Base-by-base conservation (phyloP, 2,888 invertebrate genomes). In the Steinernema hermaphroditum region DNA sequence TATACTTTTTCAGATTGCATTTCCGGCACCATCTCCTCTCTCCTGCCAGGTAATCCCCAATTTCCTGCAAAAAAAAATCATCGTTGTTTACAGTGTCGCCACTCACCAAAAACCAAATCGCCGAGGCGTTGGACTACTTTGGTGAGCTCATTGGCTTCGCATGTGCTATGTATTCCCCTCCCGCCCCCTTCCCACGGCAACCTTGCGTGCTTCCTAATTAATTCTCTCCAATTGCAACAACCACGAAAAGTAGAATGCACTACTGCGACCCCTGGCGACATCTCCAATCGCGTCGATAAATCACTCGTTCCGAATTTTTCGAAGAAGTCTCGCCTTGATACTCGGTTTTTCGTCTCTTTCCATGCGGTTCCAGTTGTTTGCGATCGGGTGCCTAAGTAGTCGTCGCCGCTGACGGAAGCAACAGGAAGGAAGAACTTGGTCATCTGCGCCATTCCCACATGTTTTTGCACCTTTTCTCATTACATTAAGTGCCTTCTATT, bases 121-220 rank as follows among this genome's bases (percentile, higher is more conserved):
- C 27, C 24, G 54, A 54, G 6, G 54, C 54, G 22, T 27, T 54
- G 24, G 54, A 54, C 54, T 54, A 54, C 54, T 54, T 54, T 22
- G 54, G 54, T 54, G 54, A 22, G 54, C 27, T 8, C 27, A 6
- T 27, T 19, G 6, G 9, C 49, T 49, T 19, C 19, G 14, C 19
- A 19, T 54, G 27, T 37, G 37, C 6, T 37, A 4, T 4, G 37
- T 37, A 37, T 37, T n/a, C 27, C 22, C 6, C 27, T 27, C 24
- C 54, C 8, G 16, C 54, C 24, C 37, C 54, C 6, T 24, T 54
- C 54, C 24, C 54, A 16, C 54, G 54, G 22, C 54, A 2, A 6
- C 54, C 22, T 54, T 27, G 27, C 24, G 54, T 24, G 54, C 22
- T 6, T n/a, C 54, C 24, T 37, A 37, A 37, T 37, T 37, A 37